Evolutionary conservation across 2,888 invertebrate genomes (phyloP).

Genomic region (Siphlonurus alternatus): DNA sequence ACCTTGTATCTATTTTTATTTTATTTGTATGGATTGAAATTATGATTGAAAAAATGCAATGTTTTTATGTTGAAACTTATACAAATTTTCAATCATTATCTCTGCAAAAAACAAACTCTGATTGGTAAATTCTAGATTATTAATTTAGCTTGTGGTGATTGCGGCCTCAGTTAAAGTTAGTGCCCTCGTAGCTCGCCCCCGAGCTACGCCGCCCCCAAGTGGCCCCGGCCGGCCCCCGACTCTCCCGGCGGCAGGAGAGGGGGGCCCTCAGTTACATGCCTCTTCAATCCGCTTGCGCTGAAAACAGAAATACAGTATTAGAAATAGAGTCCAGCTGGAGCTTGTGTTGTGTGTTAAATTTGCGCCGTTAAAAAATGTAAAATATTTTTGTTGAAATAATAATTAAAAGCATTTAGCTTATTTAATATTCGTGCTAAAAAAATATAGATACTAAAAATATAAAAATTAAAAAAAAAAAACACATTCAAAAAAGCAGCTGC

Average conservation of each 20-base stretch:
- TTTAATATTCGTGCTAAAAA: background rate
- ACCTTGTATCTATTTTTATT: too few relatives aligned
- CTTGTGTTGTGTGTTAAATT: background rate
- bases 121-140: too few relatives aligned
- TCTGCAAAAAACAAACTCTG: too few relatives aligned
- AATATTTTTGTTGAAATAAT: background rate
- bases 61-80: too few relatives aligned
- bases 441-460: background rate
- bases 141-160: too few relatives aligned
- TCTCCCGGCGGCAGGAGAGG: background rate
- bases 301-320: slow-evolving; percentile 33
- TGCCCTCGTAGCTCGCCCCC: background rate
- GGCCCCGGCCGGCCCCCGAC: background rate
- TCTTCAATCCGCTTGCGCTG: slow-evolving; percentile 67
- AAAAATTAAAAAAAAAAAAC: background rate
- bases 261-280: slow-evolving; percentile 33
- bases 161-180: too few relatives aligned
- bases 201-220: background rate
- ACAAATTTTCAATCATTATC: too few relatives aligned
- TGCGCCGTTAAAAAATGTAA: background rate
- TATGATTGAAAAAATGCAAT: too few relatives aligned
- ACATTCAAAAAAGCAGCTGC: background rate
- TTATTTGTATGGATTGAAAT: too few relatives aligned
- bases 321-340: too few relatives aligned
- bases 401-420: background rate